Percentiles rank a stretch among this genome's conserved stretches.
These are phyloP conservation scores for Capricornis sumatraensis DNA, from an alignment of 2,113 vertebrate species.

Conservation along the genomic window DNA sequence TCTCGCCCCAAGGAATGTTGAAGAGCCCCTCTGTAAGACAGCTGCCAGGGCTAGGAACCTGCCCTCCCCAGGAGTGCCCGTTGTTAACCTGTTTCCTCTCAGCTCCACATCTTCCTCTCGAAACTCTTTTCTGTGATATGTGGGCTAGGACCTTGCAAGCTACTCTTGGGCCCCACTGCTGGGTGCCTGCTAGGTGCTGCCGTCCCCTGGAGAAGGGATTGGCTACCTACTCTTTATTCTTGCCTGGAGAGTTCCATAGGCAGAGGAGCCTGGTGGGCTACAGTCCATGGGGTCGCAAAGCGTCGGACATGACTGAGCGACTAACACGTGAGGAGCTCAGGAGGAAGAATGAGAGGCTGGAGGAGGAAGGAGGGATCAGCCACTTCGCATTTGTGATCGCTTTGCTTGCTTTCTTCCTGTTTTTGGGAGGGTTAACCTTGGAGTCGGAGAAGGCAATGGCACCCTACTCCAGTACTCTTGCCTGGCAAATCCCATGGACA, in stretches of 20 bases:
- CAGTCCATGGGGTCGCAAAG: rapidly evolving
- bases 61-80: rapidly evolving
- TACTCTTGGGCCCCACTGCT: background rate
- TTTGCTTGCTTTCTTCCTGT: background rate
- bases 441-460: no score
- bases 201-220: background rate
- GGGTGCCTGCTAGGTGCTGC: background rate
- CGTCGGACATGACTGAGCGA: background rate
- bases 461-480: no score
- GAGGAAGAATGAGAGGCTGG: background rate
- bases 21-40: background rate
- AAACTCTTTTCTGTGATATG: background rate
- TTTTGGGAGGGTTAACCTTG: background rate
- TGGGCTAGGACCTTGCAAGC: no score
- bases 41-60: background rate
- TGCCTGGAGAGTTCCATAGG: background rate
- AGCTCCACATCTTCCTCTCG: background rate
- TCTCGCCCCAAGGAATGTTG: background rate
- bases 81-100: background rate
- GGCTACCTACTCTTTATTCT: background rate
- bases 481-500: no score
- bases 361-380: background rate
- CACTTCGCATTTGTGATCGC: rapidly evolving
- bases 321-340: background rate
- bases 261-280: background rate